A percentile compares a stretch with the other conserved stretches of the same genome.
phyloP scores from a whole-genome alignment of 2,113 vertebrate genomes.

The Phyllopteryx taeniolatus region DNA sequence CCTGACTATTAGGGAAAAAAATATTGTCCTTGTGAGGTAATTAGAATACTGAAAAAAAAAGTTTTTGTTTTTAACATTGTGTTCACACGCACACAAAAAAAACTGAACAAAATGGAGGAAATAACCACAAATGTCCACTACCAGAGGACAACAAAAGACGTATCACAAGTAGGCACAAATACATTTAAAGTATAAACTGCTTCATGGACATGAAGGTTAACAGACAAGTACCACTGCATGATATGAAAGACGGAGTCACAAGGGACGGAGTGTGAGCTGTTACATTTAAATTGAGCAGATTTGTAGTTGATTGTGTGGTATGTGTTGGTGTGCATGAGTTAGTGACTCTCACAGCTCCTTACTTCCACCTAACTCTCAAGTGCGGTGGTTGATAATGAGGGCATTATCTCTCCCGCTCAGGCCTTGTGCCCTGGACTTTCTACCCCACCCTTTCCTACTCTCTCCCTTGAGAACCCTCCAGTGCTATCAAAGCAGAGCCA shows the following conservation, averaged over 20 bases:
- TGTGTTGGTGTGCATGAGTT: neutral
- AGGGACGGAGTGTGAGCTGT: conserved; percentile 5
- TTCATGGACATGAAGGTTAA: neutral
- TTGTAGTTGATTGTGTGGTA: neutral
- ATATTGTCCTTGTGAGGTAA: too few species aligned
- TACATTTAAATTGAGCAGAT: neutral
- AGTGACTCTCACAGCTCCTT: conserved; percentile 29
- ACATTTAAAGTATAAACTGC: neutral
- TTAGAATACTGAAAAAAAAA: too few species aligned
- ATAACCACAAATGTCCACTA: too few species aligned
- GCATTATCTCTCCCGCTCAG: conserved; percentile 52
- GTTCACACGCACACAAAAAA: too few species aligned
- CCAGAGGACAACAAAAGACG: neutral
- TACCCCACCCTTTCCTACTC: neutral
- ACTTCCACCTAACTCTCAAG: conserved; percentile 42
- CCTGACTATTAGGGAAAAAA: too few species aligned
- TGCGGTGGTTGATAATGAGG: conserved; percentile 52
- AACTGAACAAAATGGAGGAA: too few species aligned
- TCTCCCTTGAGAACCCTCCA: conserved; percentile 20
- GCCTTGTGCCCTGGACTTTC: conserved; percentile 17
- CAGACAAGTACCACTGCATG: neutral
- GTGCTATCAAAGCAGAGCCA: conserved; percentile 29
- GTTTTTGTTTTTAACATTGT: too few species aligned
- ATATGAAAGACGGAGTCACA: neutral
- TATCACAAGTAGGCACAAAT: neutral